Base-by-base conservation (phyloP, 2,113 vertebrate genomes). In the Arenaria interpres region DNA sequence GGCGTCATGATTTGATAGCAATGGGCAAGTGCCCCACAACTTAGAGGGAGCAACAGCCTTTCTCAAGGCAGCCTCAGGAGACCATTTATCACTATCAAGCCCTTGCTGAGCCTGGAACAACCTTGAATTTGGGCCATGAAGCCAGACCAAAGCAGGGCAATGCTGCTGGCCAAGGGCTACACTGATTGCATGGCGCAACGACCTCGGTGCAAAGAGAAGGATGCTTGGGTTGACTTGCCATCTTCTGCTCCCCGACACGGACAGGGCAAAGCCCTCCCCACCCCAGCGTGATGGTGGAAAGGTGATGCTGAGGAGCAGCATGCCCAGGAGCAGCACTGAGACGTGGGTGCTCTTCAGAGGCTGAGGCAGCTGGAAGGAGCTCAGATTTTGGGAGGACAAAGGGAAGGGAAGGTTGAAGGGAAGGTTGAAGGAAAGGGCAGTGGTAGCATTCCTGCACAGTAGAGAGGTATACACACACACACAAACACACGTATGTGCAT, bases 211-310 rank as follows among this genome's bases (percentile, higher is more conserved):
- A n/a, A 41, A 54, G 9, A 60, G 56, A 7, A 74, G 12, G n/a
- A 21, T 48, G 30, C 16, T 68, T 30, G 43, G 3, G 11, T 4
- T 62, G 41, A 23, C 4, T 50, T 35, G 27, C 17, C 17, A 14
- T 18, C 48, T 54, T 30, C 62, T 67, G 43, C 7, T 62, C 25
- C 41, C 19, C 41, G 20, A 2, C 17, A 50, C 0, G 0, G 41
- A 21, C 4, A 19, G 51, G n/a, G 32, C 66, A 82, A 75, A 71
- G 81, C 46, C 12, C 11, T 77, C 21, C 60, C 39, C 39, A 33
- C 2, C 20, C 4, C 1, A 2, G 7, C 0, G 0, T 39, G 30
- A 11, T 5, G 21, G 12, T 39, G 48, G n/a, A n/a, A 89, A 50
- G 30, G 20, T 62, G 14, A 18, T 7, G 19, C 18, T 57, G 37